phyloP scores from a whole-genome alignment of 2,888 invertebrate genomes.

The Oxyscelio sp. region DNA sequence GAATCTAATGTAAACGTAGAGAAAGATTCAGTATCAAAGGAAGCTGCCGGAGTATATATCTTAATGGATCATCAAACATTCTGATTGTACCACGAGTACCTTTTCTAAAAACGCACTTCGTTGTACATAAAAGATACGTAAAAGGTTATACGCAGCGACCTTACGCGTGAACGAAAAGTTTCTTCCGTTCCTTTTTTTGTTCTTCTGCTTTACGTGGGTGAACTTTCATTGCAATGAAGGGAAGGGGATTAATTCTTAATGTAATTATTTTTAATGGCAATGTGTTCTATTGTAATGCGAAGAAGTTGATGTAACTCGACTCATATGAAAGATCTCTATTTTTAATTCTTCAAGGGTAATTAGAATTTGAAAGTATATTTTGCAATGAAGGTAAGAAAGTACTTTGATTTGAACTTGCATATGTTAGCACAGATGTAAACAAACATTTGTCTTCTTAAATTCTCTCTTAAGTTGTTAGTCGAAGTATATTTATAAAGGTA shows the following conservation, averaged over 20 bases:
- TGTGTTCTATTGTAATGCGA: neutral
- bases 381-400: too few species aligned
- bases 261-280: neutral
- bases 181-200: neutral
- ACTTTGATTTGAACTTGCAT: too few species aligned
- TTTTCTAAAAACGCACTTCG: slow-evolving; percentile 58
- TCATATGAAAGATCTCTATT: too few species aligned
- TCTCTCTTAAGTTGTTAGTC: too few species aligned
- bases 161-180: neutral
- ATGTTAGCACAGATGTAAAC: too few species aligned
- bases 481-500: too few species aligned
- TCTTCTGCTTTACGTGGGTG: neutral
- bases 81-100: slow-evolving; percentile 53
- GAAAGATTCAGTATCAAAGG: slow-evolving; percentile 58
- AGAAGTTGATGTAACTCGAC: too few species aligned
- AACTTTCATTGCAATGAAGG: neutral
- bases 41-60: slow-evolving; percentile 38
- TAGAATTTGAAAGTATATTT: too few species aligned
- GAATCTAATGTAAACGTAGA: slow-evolving; percentile 57
- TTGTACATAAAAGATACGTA: slow-evolving; percentile 22
- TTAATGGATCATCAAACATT: slow-evolving; percentile 73
- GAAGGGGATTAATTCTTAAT: neutral
- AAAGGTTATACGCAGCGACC: slow-evolving; percentile 26
- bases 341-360: too few species aligned
- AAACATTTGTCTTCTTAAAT: too few species aligned